A percentile compares a stretch with the other conserved stretches of the same genome.
Conservation (phyloP, 2,797 vertebrate genomes). For the Myotis pilosus region DNA sequence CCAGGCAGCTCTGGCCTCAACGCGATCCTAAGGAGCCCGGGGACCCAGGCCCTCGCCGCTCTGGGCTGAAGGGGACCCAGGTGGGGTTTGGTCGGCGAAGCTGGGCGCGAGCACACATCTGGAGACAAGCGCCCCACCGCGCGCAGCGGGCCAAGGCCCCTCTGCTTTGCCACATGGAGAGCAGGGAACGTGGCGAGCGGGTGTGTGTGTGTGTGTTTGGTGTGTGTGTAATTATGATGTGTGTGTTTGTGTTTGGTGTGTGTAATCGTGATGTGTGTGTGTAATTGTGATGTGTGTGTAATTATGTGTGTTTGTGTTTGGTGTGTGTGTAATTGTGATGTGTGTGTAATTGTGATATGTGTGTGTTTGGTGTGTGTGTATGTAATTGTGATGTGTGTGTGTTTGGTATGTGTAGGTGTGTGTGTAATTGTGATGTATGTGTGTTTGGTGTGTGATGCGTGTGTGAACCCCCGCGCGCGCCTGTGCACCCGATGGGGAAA, state of each 20-base stretch:
- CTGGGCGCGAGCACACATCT: background rate
- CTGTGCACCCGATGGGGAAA: background rate
- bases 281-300: background rate
- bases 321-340: background rate
- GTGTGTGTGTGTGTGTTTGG: no score
- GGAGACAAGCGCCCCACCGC: background rate
- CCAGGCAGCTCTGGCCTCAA: background rate
- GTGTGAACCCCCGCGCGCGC: no score
- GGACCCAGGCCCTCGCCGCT: background rate
- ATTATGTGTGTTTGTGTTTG: no score
- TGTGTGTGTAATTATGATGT: no score
- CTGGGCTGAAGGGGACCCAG: background rate
- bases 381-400: background rate
- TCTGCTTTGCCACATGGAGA: background rate
- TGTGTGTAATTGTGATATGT: background rate
- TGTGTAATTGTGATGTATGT: no score
- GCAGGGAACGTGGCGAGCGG: background rate
- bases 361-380: no score
- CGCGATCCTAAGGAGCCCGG: background rate
- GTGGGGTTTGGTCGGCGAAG: background rate
- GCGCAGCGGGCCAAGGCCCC: background rate
- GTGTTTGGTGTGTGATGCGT: no score
- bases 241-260: no score
- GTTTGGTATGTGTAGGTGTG: background rate
- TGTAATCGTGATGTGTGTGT: background rate